Conservation (phyloP, 1,140 invertebrate species). For the Dendroctonus valens region DNA sequence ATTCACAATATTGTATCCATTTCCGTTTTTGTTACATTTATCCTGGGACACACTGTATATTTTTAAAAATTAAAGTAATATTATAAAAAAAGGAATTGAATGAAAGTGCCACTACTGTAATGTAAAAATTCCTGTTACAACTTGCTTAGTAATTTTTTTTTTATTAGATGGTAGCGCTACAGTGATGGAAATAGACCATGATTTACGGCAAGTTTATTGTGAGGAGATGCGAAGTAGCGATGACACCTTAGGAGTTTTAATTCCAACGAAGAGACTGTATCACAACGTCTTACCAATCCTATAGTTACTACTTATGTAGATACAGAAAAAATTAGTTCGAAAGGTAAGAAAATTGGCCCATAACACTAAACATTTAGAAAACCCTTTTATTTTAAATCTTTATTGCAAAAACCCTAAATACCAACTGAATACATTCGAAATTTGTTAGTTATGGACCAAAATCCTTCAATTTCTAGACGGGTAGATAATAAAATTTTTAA, state of each 20-base stretch:
- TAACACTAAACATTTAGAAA: no score
- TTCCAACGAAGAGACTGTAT: slow-evolving; percentile 69
- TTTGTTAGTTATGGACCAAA: no score
- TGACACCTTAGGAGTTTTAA: slow-evolving; percentile 54
- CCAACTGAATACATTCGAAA: no score
- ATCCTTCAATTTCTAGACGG: no score
- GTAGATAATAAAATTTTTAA: neutral
- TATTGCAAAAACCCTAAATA: slow-evolving; percentile 1
- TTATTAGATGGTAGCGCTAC: slow-evolving; percentile 73
- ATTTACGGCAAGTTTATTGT: slow-evolving; percentile 79
- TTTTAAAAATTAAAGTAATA: no score
- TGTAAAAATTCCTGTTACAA: neutral
- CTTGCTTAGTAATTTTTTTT: no score
- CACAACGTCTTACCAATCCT: slow-evolving; percentile 75
- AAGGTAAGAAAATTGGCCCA: slow-evolving; percentile 59
- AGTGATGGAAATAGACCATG: slow-evolving; percentile 94
- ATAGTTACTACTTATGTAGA: slow-evolving; percentile 92
- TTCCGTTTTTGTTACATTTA: no score
- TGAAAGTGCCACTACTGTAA: neutral
- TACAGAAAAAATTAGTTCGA: slow-evolving; percentile 97
- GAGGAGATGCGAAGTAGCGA: slow-evolving; percentile 69
- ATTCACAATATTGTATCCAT: no score
- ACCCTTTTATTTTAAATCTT: neutral
- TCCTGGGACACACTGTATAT: no score
- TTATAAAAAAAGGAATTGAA: neutral